Evolutionary conservation across 2,888 invertebrate species (phyloP).

Genomic region (Trichopoda pennipes): DNA sequence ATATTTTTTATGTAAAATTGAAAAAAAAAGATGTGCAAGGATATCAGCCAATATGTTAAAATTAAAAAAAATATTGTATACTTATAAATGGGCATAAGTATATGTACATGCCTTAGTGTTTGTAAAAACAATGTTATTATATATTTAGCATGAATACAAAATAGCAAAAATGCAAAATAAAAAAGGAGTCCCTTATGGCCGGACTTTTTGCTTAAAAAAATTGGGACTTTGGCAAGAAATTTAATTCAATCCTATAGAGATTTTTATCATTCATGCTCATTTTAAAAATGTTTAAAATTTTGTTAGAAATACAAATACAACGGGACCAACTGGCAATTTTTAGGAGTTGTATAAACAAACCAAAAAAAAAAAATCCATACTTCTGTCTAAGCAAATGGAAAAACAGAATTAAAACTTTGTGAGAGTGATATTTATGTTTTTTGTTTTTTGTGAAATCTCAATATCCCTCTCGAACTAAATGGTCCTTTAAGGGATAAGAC

Average conservation of each 20-base stretch:
- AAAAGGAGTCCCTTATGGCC: conserved; percentile 34
- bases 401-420: too few species aligned
- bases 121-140: conserved; percentile 20
- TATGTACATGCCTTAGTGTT: conserved; percentile 4
- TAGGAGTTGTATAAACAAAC: too few species aligned
- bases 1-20: conserved; percentile 22
- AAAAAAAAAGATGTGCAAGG: conserved; percentile 34
- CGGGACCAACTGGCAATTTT: too few species aligned
- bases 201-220: conserved; percentile 15
- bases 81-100: not conserved
- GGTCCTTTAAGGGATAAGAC: too few species aligned
- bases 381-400: too few species aligned
- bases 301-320: too few species aligned
- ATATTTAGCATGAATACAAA: conserved; percentile 17
- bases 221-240: not conserved
- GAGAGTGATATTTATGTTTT: too few species aligned
- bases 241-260: conserved; percentile 44
- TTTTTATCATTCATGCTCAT: conserved; percentile 3
- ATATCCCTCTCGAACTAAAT: too few species aligned
- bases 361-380: too few species aligned
- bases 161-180: conserved; percentile 13
- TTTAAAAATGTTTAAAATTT: too few species aligned
- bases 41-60: conserved; percentile 58
- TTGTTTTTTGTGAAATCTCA: too few species aligned
- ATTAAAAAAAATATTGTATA: conserved; percentile 11